Conservation (phyloP, 1,140 invertebrate genomes). For the Palaemon carinicauda region DNA sequence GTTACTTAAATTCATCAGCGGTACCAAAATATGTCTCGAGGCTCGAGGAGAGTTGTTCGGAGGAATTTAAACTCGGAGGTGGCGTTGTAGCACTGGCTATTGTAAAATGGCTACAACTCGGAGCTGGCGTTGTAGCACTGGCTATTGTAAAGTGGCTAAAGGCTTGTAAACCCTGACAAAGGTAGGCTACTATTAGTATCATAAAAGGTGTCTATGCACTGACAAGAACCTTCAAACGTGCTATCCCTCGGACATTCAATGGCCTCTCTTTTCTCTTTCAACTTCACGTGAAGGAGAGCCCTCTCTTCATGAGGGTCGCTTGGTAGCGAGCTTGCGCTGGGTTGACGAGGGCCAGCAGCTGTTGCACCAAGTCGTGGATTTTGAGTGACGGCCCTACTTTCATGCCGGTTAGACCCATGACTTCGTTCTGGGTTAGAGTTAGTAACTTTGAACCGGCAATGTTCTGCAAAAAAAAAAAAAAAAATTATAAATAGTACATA, state of each 20-base stretch:
- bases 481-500: neutral
- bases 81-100: too few species aligned
- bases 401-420: slow-evolving; percentile 86
- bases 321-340: slow-evolving; percentile 70
- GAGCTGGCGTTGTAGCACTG: too few species aligned
- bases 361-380: slow-evolving; percentile 89
- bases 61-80: too few species aligned
- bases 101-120: too few species aligned
- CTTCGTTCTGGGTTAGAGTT: slow-evolving; percentile 85
- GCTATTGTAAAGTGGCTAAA: too few species aligned
- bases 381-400: slow-evolving; percentile 94
- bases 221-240: neutral
- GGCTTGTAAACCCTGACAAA: too few species aligned
- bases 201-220: too few species aligned
- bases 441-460: slow-evolving; percentile 84
- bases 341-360: slow-evolving; percentile 83
- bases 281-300: slow-evolving; percentile 47
- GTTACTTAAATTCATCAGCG: too few species aligned
- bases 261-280: neutral
- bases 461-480: slow-evolving; percentile 68
- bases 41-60: too few species aligned
- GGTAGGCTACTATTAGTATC: too few species aligned
- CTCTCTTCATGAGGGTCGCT: slow-evolving; percentile 58
- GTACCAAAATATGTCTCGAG: too few species aligned
- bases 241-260: neutral